These are phyloP conservation scores for Stegodyphus mimosarum DNA, from an alignment of 1,140 invertebrate genomes.

Conservation along the genomic window DNA sequence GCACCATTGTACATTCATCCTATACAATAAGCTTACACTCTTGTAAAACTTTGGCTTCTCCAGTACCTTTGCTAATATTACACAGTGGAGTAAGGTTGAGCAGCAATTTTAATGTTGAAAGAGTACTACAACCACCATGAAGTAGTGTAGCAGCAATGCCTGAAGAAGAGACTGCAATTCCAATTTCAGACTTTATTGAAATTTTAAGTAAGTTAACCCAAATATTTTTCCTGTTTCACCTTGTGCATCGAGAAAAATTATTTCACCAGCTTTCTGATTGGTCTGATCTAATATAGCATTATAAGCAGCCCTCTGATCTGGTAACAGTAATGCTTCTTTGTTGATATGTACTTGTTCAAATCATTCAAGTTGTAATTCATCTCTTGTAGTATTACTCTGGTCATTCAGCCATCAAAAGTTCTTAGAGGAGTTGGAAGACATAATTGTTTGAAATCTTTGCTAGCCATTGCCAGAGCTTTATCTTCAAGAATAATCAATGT, in stretches of 20 bases:
- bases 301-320: neutral
- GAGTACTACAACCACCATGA: neutral
- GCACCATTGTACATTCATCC: neutral
- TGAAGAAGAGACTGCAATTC: neutral
- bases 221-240: neutral
- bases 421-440: neutral
- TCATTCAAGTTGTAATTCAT: neutral
- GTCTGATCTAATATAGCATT: neutral
- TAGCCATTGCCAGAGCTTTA: slow-evolving; percentile 23
- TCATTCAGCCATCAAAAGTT: neutral
- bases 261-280: neutral
- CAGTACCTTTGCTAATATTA: neutral
- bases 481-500: slow-evolving; percentile 46
- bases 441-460: neutral
- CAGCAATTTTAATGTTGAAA: neutral
- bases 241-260: neutral
- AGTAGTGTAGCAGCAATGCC: neutral
- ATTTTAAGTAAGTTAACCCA: neutral
- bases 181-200: neutral
- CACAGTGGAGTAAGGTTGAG: neutral
- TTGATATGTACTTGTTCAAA: neutral
- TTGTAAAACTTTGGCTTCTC: neutral
- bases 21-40: neutral
- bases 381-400: neutral
- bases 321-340: neutral